Base-by-base conservation (phyloP, 2,888 invertebrate species). In the Rutpela maculata region DNA sequence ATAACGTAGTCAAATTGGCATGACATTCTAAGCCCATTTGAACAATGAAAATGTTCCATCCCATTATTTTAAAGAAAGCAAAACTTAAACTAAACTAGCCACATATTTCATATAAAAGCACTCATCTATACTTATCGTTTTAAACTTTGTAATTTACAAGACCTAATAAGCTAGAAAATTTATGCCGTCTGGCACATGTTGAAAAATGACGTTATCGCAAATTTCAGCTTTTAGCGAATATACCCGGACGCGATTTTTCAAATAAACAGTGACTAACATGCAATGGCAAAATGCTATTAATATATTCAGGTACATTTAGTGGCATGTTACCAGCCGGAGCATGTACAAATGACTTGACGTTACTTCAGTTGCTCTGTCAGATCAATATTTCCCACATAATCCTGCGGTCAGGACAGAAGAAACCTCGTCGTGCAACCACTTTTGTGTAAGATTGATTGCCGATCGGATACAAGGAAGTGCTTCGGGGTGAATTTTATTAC, bases 321-420 rank as follows among this genome's bases (percentile, higher is more conserved):
- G 50, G 43, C n/a, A 66, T 38, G 12, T 38, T 19, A 66, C 55
- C 55, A 43, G n/a, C 18, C 43, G 1, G 11, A 22, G 2, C 18
- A 59, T 10, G 19, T 19, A 22, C 55, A 55, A 19, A 55, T 31
- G 26, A 56, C 22, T 15, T 55, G 67, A 26, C 55, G 26, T 4
- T 66, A 22, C 26, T 67, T 26, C 66, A 50, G 55, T 67, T 67
- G 38, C 65, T 31, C 22, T 50, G 55, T 19, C 57, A 22, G 65
- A 66, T 73, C 73, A 55, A 73, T 73, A 65, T n/a, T 73, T 22
- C 73, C 65, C 73, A 73, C 56, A 65, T 57, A 63, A 57, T 62
- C 22, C 62, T 71, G 65, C 57, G 65, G 73, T 73, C 57, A 35
- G 65, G 65, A 55, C 26, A 11, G 67, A 67, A 22, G 26, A 38